phyloP scores from a whole-genome alignment of 2,113 vertebrate genomes.

The Naja naja region DNA sequence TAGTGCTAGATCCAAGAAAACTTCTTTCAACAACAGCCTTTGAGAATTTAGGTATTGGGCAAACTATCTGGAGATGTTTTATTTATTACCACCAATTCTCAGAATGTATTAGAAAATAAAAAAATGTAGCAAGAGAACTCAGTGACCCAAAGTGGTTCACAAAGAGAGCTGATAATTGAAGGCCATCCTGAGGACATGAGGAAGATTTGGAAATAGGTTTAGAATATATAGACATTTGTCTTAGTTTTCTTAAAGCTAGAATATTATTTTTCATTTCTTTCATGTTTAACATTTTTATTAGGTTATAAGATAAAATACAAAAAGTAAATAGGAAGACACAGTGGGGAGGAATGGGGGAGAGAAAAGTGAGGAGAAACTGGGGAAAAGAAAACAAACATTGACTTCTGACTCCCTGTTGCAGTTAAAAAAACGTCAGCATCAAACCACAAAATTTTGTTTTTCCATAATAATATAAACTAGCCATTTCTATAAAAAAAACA shows the following conservation, averaged over 20 bases:
- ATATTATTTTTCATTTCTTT: not conserved
- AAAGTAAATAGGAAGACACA: too few species aligned
- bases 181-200: not conserved
- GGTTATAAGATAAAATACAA: too few species aligned
- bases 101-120: not conserved
- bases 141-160: not conserved
- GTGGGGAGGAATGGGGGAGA: too few species aligned
- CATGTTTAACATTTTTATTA: too few species aligned
- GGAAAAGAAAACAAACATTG: too few species aligned
- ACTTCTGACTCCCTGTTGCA: too few species aligned
- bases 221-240: not conserved
- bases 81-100: not conserved
- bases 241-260: not conserved
- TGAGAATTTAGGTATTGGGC: not conserved
- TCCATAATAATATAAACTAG: too few species aligned
- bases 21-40: not conserved
- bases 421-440: too few species aligned
- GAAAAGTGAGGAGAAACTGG: too few species aligned
- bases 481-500: too few species aligned
- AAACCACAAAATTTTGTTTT: too few species aligned
- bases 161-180: not conserved
- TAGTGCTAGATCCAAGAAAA: not conserved
- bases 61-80: not conserved
- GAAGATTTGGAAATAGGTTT: not conserved
- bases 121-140: too few species aligned